Evolutionary conservation across 23 tunicate genomes (phyloP), one percentile per base, ranked within the genome.

Genomic region (Halocynthia roretzi): DNA sequence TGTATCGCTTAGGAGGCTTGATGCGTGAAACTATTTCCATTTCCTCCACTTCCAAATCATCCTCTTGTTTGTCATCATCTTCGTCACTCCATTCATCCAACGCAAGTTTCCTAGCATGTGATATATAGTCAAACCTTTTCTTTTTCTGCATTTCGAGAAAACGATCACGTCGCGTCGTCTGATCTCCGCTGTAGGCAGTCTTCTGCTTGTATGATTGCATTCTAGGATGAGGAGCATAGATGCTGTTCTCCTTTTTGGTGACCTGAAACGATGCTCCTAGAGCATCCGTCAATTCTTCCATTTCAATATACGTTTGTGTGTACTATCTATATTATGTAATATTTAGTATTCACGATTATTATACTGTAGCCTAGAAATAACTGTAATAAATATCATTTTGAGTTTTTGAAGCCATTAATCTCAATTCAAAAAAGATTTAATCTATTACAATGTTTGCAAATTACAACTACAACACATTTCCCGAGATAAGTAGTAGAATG

Each of bases 201-300:
- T 60, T 64, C 49, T 84, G 85, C 77, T 89, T 89, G 75, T 71
- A 89, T 51, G 55, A 80, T 53, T 62, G 55, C 50, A 81, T 80
- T 10, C 96, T 69, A 7, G 96, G 96, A 80, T 89, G 96, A 10
- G 82, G 69, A 44, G 79, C 54, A 62, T 80, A 80, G 80, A 89
- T 76, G 76, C 79, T 84, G 71, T 89, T 89, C 54, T 69, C 22
- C 49, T 66, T 65, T 17, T 80, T 89, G 17, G 95, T 57, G 6
- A 88, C 95, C 66, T 79, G 75, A 51, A 88, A 83, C 6, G 95
- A 72, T 44, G 78, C 60, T 8, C 80, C 20, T 62, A 88, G 67
- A 52, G 67, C 58, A 48, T 65, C 75, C 11, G 79, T 54, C 11
- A 88, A 58, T 15, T 88, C 84, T 67, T 88, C 95, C 95, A 88